Conservation (phyloP, 2,888 invertebrate species). For the Elaeidobius kamerunicus region DNA sequence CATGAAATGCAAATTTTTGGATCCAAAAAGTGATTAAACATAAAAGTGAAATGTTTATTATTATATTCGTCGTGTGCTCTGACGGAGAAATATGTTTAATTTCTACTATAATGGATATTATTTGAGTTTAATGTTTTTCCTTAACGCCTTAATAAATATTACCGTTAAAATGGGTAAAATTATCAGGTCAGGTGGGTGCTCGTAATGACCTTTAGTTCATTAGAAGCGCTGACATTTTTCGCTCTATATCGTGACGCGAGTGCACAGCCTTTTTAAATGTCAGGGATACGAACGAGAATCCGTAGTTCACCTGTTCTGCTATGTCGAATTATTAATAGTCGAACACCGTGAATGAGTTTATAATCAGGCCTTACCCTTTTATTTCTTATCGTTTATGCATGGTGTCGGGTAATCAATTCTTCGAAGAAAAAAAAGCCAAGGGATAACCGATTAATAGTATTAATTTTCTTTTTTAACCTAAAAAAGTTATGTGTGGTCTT, state of each 20-base stretch:
- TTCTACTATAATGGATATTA: neutral
- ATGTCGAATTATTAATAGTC: constrained; percentile 1
- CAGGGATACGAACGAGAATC: constrained; percentile 15
- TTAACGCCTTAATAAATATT: neutral
- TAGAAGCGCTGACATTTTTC: constrained; percentile 23
- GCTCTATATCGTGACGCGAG: constrained; percentile 17
- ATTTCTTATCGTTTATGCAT: too few relatives aligned
- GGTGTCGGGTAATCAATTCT: too few relatives aligned
- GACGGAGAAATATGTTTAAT: too few relatives aligned
- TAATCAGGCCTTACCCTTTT: too few relatives aligned
- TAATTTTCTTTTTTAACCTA: neutral
- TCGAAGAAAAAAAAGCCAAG: neutral
- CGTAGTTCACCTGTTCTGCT: constrained; percentile 9
- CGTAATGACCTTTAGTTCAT: constrained; percentile 23
- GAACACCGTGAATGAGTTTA: neutral
- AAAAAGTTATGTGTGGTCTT: neutral
- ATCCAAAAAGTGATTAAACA: too few relatives aligned
- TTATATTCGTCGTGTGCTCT: too few relatives aligned
- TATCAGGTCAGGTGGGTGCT: constrained; percentile 9
- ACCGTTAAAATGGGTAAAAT: neutral
- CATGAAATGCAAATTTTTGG: too few relatives aligned
- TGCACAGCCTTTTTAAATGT: constrained; percentile 16
- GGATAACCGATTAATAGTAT: neutral
- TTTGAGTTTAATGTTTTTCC: too few relatives aligned
- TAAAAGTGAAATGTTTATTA: too few relatives aligned